Percentiles rank a stretch among this genome's conserved stretches.
Evolutionary conservation across 2,888 invertebrate genomes (phyloP).

Genomic region (Parnassius orleans): DNA sequence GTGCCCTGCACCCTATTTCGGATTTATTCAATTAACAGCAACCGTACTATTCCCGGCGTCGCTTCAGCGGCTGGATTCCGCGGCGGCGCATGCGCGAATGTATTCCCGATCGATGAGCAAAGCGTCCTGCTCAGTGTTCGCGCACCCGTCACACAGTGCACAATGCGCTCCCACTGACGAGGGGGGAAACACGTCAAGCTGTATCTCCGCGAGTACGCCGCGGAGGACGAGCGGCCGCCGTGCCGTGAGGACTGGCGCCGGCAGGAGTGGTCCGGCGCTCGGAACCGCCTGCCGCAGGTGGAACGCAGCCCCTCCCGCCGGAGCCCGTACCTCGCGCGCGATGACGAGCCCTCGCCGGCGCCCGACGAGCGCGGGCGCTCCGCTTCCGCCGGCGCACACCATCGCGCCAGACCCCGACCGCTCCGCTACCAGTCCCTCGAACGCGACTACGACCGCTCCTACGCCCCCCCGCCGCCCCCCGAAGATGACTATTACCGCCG

Average conservation of each 20-base stretch:
- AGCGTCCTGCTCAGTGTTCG: conserved; percentile 67
- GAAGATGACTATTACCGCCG: conserved; percentile 82
- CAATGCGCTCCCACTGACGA: conserved; percentile 70
- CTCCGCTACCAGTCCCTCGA: conserved; percentile 88
- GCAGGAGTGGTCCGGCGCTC: conserved; percentile 72
- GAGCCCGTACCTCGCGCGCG: conserved; percentile 87
- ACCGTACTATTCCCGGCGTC: conserved; percentile 31
- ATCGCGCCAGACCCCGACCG: conserved; percentile 90
- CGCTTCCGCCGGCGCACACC: conserved; percentile 85
- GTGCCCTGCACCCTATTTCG: conserved; percentile 21
- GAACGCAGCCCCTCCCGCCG: conserved; percentile 94
- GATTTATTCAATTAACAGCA: conserved; percentile 24
- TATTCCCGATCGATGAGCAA: conserved; percentile 62
- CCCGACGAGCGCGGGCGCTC: conserved; percentile 91
- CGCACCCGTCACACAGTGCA: conserved; percentile 75
- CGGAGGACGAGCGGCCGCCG: conserved; percentile 79
- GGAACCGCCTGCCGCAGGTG: conserved; percentile 90
- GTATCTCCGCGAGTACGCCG: conserved; percentile 80
- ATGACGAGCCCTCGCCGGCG: conserved; percentile 90
- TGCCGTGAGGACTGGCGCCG: conserved; percentile 78
- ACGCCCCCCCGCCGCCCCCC: conserved; percentile 91
- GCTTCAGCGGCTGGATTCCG: conserved; percentile 54
- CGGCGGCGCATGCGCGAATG: conserved; percentile 48
- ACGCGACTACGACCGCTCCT: conserved; percentile 91
- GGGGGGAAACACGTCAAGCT: conserved; percentile 74